Evolutionary conservation across 2,113 vertebrate species (phyloP).

Genomic region (Ariopsis seemanni): DNA sequence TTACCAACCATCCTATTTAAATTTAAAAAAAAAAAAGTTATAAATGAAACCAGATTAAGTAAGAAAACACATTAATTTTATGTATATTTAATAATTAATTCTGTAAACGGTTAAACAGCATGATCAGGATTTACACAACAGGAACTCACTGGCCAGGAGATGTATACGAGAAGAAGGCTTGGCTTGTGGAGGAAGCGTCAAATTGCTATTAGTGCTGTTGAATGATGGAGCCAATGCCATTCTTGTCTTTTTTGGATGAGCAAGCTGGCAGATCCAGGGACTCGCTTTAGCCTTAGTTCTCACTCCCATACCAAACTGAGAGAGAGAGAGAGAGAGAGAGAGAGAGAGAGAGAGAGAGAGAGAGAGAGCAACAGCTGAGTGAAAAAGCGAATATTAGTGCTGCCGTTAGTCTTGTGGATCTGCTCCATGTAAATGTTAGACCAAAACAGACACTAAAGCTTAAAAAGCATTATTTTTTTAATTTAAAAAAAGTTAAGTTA

Average conservation of each 20-base stretch:
- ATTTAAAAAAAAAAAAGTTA: no score
- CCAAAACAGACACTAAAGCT: neutral
- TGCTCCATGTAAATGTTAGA: no score
- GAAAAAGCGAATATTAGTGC: no score
- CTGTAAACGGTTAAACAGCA: neutral
- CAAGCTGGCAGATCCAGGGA: slow-evolving; percentile 60
- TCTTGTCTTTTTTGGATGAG: slow-evolving; percentile 56
- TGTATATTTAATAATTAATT: no score
- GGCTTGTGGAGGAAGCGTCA: neutral
- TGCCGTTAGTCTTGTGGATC: no score
- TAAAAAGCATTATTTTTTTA: neutral
- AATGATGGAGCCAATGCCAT: neutral
- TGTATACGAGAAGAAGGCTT: slow-evolving; percentile 60
- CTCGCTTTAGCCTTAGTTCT: slow-evolving; percentile 53
- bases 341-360: neutral
- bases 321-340: neutral
- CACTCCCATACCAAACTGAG: slow-evolving; percentile 57
- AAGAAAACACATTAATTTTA: no score
- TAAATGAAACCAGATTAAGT: no score
- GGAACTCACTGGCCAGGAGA: slow-evolving; percentile 64
- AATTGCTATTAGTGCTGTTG: slow-evolving; percentile 14
- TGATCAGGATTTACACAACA: neutral
- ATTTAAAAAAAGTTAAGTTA: no score
- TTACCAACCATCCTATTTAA: no score
- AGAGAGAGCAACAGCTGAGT: neutral